phyloP scores from a whole-genome alignment of 2,113 vertebrate genomes.

The Ceyx cyanopectus region DNA sequence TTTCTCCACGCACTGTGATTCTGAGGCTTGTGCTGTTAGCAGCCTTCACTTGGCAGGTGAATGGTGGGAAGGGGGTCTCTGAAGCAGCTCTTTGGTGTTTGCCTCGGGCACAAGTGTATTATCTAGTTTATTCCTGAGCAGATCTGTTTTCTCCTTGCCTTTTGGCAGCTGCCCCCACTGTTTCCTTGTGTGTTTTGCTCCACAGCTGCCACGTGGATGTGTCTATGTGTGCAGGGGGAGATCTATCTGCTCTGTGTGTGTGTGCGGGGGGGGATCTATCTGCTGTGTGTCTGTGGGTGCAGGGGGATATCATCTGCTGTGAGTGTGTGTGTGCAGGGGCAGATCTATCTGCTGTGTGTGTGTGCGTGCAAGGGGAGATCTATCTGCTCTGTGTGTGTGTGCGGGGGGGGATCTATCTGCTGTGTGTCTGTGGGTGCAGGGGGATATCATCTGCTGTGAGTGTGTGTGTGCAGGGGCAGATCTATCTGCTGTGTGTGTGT shows the following conservation, averaged over 20 bases:
- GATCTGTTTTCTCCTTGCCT: background rate
- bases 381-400: too few relatives aligned
- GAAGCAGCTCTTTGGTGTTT: background rate
- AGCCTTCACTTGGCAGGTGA: background rate
- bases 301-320: too few relatives aligned
- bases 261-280: background rate
- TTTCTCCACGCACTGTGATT: background rate
- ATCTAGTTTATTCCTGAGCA: background rate
- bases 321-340: background rate
- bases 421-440: too few relatives aligned
- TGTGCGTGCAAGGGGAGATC: too few relatives aligned
- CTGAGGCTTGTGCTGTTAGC: background rate
- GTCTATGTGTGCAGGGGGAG: background rate
- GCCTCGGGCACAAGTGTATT: background rate
- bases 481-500: background rate
- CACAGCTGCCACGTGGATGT: rapidly evolving
- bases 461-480: background rate
- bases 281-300: background rate
- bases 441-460: background rate
- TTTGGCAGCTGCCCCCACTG: background rate
- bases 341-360: background rate
- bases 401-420: too few relatives aligned
- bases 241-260: background rate
- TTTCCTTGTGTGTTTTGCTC: background rate
- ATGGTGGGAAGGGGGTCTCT: background rate